These are phyloP conservation scores for Corticium candelabrum DNA, from an alignment of 37 sponge, comb jelly and placozoan genomes.

Conservation along the genomic window DNA sequence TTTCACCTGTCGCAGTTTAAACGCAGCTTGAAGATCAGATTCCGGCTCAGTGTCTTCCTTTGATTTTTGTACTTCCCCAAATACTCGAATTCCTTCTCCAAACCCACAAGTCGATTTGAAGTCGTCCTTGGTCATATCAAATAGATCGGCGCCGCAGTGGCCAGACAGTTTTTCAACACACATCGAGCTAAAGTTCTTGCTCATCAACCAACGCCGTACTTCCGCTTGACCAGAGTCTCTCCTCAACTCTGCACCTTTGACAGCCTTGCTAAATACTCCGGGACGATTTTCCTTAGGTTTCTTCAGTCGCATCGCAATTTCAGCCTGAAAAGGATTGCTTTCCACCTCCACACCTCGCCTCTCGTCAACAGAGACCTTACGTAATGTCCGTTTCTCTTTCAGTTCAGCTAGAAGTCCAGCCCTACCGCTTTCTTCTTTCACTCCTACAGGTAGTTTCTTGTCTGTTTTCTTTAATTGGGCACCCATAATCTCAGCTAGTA, in stretches of 20 bases:
- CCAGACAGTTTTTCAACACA: constrained; percentile 34
- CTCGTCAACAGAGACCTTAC: not conserved
- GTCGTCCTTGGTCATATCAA: constrained; percentile 42
- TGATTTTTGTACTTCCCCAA: constrained; percentile 57
- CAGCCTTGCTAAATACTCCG: constrained; percentile 8
- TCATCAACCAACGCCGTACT: not conserved
- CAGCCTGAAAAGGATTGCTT: not conserved
- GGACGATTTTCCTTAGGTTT: constrained; percentile 33
- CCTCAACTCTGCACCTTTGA: not conserved
- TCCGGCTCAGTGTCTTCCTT: constrained; percentile 21
- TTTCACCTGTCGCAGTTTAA: not conserved
- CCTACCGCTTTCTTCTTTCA: not conserved
- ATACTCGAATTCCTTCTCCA: constrained; percentile 48
- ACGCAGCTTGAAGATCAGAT: not conserved
- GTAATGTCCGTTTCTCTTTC: not conserved
- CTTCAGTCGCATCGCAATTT: constrained; percentile 32
- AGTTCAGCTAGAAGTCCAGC: not conserved
- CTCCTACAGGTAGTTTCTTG: not conserved
- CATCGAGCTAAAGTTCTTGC: not conserved
- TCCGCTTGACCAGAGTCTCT: not conserved
- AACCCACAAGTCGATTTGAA: constrained; percentile 44
- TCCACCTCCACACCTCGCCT: not conserved
- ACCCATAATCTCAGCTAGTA: constrained; percentile 32
- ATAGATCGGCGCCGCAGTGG: constrained; percentile 33
- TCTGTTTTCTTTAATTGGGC: not conserved